A percentile compares a stretch with the other conserved stretches of the same genome.
Evolutionary conservation across 1,140 invertebrate species (phyloP).

Genomic region (Pogonognathellus flavescens): DNA sequence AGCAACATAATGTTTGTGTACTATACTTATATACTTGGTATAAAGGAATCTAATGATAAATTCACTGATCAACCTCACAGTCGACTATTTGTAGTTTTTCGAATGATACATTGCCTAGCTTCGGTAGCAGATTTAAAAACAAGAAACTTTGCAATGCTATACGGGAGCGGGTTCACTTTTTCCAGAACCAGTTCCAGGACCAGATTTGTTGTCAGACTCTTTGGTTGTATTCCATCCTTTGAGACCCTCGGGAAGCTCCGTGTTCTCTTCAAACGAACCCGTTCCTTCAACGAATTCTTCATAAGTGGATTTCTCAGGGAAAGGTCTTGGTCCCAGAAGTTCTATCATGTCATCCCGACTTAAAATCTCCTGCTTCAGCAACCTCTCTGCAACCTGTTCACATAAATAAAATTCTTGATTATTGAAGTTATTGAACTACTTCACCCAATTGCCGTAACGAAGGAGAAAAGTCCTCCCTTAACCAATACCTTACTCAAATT

Average conservation of each 20-base stretch:
- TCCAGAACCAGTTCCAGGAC: slow-evolving; percentile 20
- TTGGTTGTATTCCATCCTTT: slow-evolving; percentile 91
- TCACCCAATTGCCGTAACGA: too few relatives aligned
- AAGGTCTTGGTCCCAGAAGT: slow-evolving; percentile 92
- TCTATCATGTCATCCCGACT: slow-evolving; percentile 99
- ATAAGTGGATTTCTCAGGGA: slow-evolving; percentile 99
- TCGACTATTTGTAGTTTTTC: not conserved
- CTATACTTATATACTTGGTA: too few relatives aligned
- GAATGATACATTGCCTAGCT: not conserved
- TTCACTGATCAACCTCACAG: not conserved
- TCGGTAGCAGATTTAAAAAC: not conserved
- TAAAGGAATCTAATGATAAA: too few relatives aligned
- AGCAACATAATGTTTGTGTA: too few relatives aligned
- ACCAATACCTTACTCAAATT: too few relatives aligned
- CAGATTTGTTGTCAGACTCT: slow-evolving; percentile 28
- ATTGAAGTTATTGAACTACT: too few relatives aligned
- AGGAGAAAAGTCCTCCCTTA: too few relatives aligned
- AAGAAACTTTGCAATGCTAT: slow-evolving; percentile 35
- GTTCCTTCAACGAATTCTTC: slow-evolving; percentile 99
- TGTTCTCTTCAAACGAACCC: slow-evolving; percentile 97
- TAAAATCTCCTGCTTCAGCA: slow-evolving; percentile 95
- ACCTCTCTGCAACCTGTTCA: slow-evolving; percentile 87
- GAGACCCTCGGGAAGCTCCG: slow-evolving; percentile 92
- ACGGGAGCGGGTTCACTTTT: slow-evolving; percentile 19
- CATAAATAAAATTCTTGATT: not conserved